These are phyloP conservation scores for Hyperopisus bebe DNA, from an alignment of 2,113 vertebrate genomes.

Conservation along the genomic window DNA sequence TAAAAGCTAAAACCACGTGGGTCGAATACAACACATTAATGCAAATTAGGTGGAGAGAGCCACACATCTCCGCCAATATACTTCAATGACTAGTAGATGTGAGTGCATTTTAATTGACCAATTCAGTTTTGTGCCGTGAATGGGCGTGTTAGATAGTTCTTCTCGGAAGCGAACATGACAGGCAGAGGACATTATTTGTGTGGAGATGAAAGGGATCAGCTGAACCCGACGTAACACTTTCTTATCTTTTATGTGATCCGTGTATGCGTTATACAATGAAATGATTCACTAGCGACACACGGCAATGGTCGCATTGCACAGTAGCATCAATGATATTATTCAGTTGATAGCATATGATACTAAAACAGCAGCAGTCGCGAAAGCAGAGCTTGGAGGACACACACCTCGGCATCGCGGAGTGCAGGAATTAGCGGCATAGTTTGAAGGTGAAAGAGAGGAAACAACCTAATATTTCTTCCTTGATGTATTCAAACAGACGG, in stretches of 20 bases:
- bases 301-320: background rate
- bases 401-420: slow-evolving; percentile 20
- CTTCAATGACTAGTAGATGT: background rate
- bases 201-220: slow-evolving; percentile 5
- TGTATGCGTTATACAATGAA: background rate
- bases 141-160: background rate
- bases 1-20: background rate
- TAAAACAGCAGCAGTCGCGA: slow-evolving; percentile 30
- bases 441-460: slow-evolving; percentile 17
- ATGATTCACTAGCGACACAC: background rate
- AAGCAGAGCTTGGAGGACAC: slow-evolving; percentile 32
- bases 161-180: background rate
- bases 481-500: slow-evolving; percentile 39
- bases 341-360: slow-evolving; percentile 23
- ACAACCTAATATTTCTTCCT: slow-evolving; percentile 21
- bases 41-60: slow-evolving; percentile 4
- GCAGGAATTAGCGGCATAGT: slow-evolving; percentile 31
- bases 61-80: background rate
- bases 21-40: background rate
- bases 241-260: background rate
- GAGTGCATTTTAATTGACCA: slow-evolving; percentile 7
- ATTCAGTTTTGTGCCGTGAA: background rate
- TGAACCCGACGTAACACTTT: background rate
- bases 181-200: background rate
- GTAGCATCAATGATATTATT: slow-evolving; percentile 11